Conservation (phyloP, 2,113 vertebrate species). For the Cyprinodon variegatus region DNA sequence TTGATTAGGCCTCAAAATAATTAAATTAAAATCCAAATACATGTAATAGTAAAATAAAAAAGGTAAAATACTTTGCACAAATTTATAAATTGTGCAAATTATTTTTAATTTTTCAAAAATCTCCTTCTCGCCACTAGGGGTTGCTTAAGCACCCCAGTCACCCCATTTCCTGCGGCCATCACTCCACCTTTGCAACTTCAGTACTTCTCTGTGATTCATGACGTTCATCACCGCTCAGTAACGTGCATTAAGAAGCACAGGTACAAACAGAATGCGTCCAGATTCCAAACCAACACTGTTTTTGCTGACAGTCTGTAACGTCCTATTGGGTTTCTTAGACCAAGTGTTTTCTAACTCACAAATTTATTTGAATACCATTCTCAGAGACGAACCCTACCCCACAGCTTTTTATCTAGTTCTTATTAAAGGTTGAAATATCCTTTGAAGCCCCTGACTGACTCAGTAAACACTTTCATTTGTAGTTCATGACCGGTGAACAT, state of each 20-base stretch:
- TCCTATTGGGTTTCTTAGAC: background rate
- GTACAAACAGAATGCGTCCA: slow-evolving; percentile 17
- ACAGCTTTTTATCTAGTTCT: background rate
- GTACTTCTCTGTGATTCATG: slow-evolving; percentile 61
- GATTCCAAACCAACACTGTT: slow-evolving; percentile 8
- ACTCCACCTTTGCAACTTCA: slow-evolving; percentile 31
- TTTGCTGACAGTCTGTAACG: background rate
- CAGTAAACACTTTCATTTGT: background rate
- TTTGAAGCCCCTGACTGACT: background rate
- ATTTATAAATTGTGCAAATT: too few relatives aligned
- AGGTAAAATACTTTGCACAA: too few relatives aligned
- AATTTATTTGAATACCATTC: background rate
- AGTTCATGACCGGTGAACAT: background rate
- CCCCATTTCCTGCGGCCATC: slow-evolving; percentile 5
- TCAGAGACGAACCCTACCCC: background rate
- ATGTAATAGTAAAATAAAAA: too few relatives aligned
- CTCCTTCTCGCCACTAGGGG: too few relatives aligned
- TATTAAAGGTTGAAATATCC: background rate
- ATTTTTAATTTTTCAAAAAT: too few relatives aligned
- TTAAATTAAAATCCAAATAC: too few relatives aligned
- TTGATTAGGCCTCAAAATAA: too few relatives aligned
- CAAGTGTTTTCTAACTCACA: background rate
- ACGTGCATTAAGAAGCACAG: slow-evolving; percentile 21
- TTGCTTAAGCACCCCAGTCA: too few relatives aligned
- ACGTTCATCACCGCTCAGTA: slow-evolving; percentile 44